These are phyloP conservation scores for Orchesella cincta DNA, from an alignment of 1,140 invertebrate genomes.

Conservation along the genomic window DNA sequence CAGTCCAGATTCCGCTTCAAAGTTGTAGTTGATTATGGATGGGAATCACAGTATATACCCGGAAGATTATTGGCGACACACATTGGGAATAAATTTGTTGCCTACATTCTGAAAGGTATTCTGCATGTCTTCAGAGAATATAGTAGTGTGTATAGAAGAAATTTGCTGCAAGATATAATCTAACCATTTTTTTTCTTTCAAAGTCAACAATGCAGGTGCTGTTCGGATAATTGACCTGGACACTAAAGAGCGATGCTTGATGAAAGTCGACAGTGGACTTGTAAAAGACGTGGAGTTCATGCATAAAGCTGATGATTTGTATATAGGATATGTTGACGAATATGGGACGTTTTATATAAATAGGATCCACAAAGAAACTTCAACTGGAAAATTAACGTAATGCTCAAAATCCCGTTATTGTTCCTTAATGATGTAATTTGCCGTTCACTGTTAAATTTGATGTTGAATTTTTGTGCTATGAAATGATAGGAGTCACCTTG, in stretches of 20 bases:
- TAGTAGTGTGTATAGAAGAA: neutral
- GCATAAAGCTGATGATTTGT: conserved; percentile 70
- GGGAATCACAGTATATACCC: conserved; percentile 82
- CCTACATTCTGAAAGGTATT: conserved; percentile 85
- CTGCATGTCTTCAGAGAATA: neutral
- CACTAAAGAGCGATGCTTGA: conserved; percentile 71
- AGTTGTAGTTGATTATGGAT: conserved; percentile 87
- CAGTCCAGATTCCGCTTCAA: conserved; percentile 87
- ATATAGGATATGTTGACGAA: conserved; percentile 84
- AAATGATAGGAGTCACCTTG: conserved; percentile 48
- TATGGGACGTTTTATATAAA: conserved; percentile 78
- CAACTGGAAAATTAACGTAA: conserved; percentile 55
- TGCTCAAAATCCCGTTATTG: conserved; percentile 53
- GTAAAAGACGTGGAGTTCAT: conserved; percentile 89
- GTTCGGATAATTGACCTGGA: conserved; percentile 77
- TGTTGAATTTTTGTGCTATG: neutral
- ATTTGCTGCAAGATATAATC: neutral
- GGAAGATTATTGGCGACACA: conserved; percentile 88
- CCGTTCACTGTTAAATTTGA: conserved; percentile 14
- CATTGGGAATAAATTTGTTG: conserved; percentile 78
- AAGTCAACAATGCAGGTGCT: conserved; percentile 71
- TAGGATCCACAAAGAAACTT: conserved; percentile 65
- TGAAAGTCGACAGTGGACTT: conserved; percentile 82
- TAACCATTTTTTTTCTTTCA: conserved; percentile 56
- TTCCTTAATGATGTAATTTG: conserved; percentile 55